Evolutionary conservation across 1,140 invertebrate species (phyloP).

Genomic region (Eriosoma lanigerum): DNA sequence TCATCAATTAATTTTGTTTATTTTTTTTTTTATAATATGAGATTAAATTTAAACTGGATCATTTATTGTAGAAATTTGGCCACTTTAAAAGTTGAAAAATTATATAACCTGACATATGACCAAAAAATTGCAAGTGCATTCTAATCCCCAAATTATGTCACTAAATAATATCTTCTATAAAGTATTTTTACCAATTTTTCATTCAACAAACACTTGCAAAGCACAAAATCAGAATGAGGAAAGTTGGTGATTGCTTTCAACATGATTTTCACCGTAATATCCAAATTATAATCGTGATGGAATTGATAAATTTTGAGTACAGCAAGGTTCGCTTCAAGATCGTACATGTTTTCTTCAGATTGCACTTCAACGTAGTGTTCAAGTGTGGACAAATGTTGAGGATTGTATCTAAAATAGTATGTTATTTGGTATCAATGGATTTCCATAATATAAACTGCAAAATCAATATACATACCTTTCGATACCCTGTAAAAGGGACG

Average conservation of each 20-base stretch:
- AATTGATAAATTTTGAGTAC: slow-evolving; percentile 91
- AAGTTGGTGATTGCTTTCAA: slow-evolving; percentile 94
- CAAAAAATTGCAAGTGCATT: no score
- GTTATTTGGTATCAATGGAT: slow-evolving; percentile 26
- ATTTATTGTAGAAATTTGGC: no score
- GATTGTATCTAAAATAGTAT: slow-evolving; percentile 77
- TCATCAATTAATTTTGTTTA: no score
- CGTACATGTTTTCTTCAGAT: slow-evolving; percentile 89
- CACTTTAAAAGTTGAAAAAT: no score
- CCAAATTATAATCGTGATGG: slow-evolving; percentile 80
- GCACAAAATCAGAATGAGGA: slow-evolving; percentile 93
- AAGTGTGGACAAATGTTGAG: slow-evolving; percentile 84
- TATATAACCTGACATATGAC: no score
- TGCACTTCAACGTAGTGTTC: slow-evolving; percentile 93
- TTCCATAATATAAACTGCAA: slow-evolving; percentile 30
- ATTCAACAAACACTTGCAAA: slow-evolving; percentile 92
- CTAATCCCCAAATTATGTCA: no score
- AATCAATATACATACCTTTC: slow-evolving; percentile 70
- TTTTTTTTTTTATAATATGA: no score
- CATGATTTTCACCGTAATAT: slow-evolving; percentile 82
- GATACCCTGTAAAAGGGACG: slow-evolving; percentile 74
- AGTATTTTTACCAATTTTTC: slow-evolving; percentile 71
- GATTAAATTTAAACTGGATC: no score
- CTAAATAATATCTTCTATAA: not conserved
- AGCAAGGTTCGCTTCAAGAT: slow-evolving; percentile 93